A percentile compares a stretch with the other conserved stretches of the same genome.
phyloP scores from a whole-genome alignment of 2,797 vertebrate species.

The Anisognathus igniventris region DNA sequence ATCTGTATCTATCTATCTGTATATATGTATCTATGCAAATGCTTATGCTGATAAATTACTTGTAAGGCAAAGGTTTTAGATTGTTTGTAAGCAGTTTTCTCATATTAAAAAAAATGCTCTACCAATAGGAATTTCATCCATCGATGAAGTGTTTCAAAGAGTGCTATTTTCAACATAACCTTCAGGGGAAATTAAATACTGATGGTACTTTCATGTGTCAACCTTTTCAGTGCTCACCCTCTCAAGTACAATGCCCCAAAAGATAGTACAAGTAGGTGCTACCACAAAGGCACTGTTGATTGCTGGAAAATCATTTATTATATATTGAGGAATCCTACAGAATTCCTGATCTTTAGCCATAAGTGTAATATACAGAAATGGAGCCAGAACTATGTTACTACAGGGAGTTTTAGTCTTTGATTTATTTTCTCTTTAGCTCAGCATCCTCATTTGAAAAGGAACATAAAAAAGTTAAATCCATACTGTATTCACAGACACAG shows the following conservation, averaged over 20 bases:
- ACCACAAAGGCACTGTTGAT: background rate
- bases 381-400: background rate
- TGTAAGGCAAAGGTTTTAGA: background rate
- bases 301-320: background rate
- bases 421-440: background rate
- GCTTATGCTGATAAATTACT: background rate
- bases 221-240: background rate
- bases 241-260: background rate
- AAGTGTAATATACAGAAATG: background rate
- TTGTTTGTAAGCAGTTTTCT: background rate
- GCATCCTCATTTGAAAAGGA: background rate
- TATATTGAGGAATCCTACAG: background rate
- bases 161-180: background rate
- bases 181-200: background rate
- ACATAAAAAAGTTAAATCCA: background rate
- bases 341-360: background rate
- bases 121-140: background rate
- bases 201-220: rapidly evolving
- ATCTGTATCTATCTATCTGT: background rate
- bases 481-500: background rate
- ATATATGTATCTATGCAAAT: background rate
- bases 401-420: background rate
- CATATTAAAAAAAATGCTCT: background rate
- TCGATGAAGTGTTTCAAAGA: background rate
- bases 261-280: background rate